Evolutionary conservation across 2,888 invertebrate genomes (phyloP), one percentile per base, ranked within the genome.

Genomic region (Synergus japonicus): DNA sequence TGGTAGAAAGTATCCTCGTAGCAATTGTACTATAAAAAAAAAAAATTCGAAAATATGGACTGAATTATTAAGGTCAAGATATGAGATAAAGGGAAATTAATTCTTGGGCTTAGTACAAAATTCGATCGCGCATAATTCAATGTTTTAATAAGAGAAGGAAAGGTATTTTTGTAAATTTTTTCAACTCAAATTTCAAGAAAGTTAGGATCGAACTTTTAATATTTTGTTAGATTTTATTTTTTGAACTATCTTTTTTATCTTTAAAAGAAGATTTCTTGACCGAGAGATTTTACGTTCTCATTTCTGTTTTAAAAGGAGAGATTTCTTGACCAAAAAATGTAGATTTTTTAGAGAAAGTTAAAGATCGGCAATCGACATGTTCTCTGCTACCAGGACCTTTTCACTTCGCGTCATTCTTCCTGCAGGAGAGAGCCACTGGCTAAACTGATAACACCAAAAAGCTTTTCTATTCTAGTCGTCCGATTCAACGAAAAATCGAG

Each of bases 371-470:
- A 67, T 46, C n/a, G 46, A 46, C 67, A 67, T 67, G 18, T 44
- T 46, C 13, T 46, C 67, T 44, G 22, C 9, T 46, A 18, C 9
- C 73, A 49, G 73, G 54, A 41, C 54, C 73, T 54, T 54, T 73
- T 73, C 12, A 69, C 49, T 54, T 10, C 10, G 3, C n/a, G 54
- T 15, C 37, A 73, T 37, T 41, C 73, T 69, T 73, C 37, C n/a
- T 4, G 10, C 8, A 54, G 49, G 37, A 10, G 83, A 86, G 83
- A 76, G 86, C 88, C 86, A 85, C 84, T 85, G 88, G 85, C 86
- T 84, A 85, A 87, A 87, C 84, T 88, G 87, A 88, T 87, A 88
- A 88, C 88, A 88, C 79, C 85, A 83, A 83, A 88, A 88, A 83
- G 88, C 88, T 88, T 85, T 87, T n/a, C 73, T 73, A 73, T 73